These are phyloP conservation scores for Calycopis cecrops DNA, from an alignment of 1,140 invertebrate species.

Conservation along the genomic window DNA sequence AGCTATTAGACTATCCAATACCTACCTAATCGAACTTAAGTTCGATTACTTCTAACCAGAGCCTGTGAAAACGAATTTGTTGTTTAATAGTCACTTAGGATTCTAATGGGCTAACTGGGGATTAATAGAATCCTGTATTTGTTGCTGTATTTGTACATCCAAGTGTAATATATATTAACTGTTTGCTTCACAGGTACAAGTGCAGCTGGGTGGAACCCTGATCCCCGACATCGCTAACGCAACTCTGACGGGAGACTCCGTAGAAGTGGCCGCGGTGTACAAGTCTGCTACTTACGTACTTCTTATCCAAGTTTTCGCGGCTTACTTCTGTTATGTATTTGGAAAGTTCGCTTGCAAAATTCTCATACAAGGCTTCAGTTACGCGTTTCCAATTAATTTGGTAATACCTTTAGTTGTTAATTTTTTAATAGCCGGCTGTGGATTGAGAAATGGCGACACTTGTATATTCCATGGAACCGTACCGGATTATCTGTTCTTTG, in stretches of 20 bases:
- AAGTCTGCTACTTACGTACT: slow-evolving; percentile 87
- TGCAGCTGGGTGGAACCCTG: slow-evolving; percentile 69
- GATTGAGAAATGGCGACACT: slow-evolving; percentile 87
- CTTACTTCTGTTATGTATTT: slow-evolving; percentile 93
- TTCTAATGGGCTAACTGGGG: too few relatives aligned
- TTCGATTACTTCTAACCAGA: too few relatives aligned
- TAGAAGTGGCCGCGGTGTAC: slow-evolving; percentile 80
- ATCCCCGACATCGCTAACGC: slow-evolving; percentile 86
- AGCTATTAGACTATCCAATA: too few relatives aligned
- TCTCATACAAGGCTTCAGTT: slow-evolving; percentile 96
- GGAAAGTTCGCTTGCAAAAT: slow-evolving; percentile 98
- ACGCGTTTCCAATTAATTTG: slow-evolving; percentile 94
- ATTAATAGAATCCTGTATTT: too few relatives aligned
- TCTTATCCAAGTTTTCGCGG: slow-evolving; percentile 87
- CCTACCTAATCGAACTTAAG: too few relatives aligned
- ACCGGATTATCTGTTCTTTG: slow-evolving; percentile 93
- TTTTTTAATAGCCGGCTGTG: slow-evolving; percentile 91
- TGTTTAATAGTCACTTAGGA: too few relatives aligned
- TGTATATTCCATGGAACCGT: slow-evolving; percentile 91
- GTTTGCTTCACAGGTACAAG: slow-evolving; percentile 71
- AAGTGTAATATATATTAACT: not conserved
- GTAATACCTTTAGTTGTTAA: slow-evolving; percentile 93
- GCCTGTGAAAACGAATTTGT: too few relatives aligned
- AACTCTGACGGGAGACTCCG: slow-evolving; percentile 82
- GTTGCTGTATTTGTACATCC: not conserved